Evolutionary conservation across 2,888 invertebrate species (phyloP).

Genomic region (Agrochola macilenta): DNA sequence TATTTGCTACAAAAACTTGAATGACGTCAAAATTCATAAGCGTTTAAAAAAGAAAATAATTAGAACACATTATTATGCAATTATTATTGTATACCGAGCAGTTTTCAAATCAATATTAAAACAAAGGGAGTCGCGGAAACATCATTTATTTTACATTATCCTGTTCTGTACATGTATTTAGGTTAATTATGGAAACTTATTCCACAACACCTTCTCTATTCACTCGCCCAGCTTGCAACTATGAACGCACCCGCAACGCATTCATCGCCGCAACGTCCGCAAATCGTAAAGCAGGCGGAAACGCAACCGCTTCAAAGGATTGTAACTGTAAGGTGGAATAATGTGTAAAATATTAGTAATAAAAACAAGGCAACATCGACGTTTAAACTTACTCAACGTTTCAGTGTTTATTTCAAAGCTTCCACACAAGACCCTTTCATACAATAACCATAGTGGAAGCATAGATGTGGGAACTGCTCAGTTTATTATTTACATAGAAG

Average conservation of each 20-base stretch:
- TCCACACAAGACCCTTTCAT: neutral
- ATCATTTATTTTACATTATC: neutral
- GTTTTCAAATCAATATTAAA: neutral
- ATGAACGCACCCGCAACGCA: constrained; percentile 2
- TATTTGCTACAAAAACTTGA: neutral
- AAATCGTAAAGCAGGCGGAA: constrained; percentile 32
- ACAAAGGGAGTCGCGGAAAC: neutral
- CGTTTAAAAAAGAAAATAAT: neutral
- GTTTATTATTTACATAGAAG: neutral
- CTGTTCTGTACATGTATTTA: neutral
- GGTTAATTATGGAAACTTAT: constrained; percentile 39
- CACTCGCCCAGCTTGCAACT: neutral
- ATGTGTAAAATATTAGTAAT: neutral
- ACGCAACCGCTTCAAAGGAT: constrained; percentile 4
- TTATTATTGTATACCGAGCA: neutral
- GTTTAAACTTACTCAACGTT: neutral
- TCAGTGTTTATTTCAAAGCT: constrained; percentile 13
- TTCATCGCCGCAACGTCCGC: constrained; percentile 19
- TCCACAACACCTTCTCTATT: neutral
- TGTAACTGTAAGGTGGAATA: neutral
- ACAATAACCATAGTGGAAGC: neutral
- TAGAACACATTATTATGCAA: too few relatives aligned
- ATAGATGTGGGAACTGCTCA: neutral
- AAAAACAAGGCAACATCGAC: neutral
- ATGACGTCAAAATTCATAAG: too few relatives aligned